Evolutionary conservation across 2,888 invertebrate genomes (phyloP).

Genomic region (Eilema griseolum): DNA sequence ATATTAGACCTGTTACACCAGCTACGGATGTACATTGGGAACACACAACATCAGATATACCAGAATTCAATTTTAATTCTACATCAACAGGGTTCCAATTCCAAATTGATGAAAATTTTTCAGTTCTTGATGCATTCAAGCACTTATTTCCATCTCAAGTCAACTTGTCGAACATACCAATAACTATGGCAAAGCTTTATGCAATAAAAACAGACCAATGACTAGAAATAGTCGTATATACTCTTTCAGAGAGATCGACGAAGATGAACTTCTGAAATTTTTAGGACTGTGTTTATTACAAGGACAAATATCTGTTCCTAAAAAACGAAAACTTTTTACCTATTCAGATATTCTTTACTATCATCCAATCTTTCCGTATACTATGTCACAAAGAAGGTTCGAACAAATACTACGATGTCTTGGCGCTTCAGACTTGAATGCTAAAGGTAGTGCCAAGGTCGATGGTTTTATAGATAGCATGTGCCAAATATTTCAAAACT

Average conservation of each 20-base stretch:
- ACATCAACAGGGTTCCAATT: conserved; percentile 18
- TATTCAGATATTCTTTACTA: conserved; percentile 34
- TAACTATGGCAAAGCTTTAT: conserved; percentile 25
- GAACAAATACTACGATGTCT: conserved; percentile 45
- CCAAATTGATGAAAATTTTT: conserved; percentile 2
- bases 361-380: conserved; percentile 36
- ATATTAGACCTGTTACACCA: conserved; percentile 17
- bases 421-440: conserved; percentile 37
- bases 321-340: conserved; percentile 34
- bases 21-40: conserved; percentile 15
- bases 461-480: conserved; percentile 37
- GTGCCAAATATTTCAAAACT: conserved; percentile 40
- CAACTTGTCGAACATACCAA: conserved; percentile 20
- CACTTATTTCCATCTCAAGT: conserved; percentile 10
- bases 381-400: conserved; percentile 37
- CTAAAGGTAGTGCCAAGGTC: conserved; percentile 44
- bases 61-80: conserved; percentile 20
- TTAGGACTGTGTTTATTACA: conserved; percentile 32
- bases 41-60: conserved; percentile 15
- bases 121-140: conserved; percentile 7
- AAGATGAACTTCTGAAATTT: conserved; percentile 26
- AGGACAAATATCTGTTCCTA: conserved; percentile 25
- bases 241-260: conserved; percentile 20
- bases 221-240: conserved; percentile 27
- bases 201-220: conserved; percentile 23